phyloP scores from a whole-genome alignment of 2,797 vertebrate genomes.

The Amniataba percoides region DNA sequence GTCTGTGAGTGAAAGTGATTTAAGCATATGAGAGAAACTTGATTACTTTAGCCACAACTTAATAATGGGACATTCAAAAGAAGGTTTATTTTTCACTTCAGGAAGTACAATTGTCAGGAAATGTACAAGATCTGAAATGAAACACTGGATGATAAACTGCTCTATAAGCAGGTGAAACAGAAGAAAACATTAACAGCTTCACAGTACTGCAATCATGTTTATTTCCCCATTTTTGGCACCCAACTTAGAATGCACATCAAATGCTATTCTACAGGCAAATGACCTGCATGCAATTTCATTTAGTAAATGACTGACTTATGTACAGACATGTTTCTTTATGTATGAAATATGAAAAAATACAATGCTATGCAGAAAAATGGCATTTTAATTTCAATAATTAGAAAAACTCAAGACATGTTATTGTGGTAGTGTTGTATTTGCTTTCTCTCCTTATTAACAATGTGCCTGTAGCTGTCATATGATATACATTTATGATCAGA shows the following conservation, averaged over 20 bases:
- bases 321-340: constrained; percentile 39
- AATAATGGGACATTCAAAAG: constrained; percentile 56
- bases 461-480: constrained; percentile 30
- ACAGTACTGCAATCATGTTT: constrained; percentile 55
- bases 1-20: constrained; percentile 25
- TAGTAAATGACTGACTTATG: constrained; percentile 51
- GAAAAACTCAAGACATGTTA: background rate
- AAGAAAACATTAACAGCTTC: constrained; percentile 46
- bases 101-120: constrained; percentile 47
- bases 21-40: constrained; percentile 14
- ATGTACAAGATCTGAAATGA: constrained; percentile 40
- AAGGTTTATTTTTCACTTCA: constrained; percentile 63
- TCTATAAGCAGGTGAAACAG: constrained; percentile 41
- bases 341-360: constrained; percentile 60
- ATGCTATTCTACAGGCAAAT: constrained; percentile 71
- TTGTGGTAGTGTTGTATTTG: constrained; percentile 2
- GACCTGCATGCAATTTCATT: constrained; percentile 77
- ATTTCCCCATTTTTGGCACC: constrained; percentile 54
- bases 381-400: constrained; percentile 27
- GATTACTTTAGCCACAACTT: constrained; percentile 45
- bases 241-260: constrained; percentile 66
- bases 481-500: constrained; percentile 39
- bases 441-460: constrained; percentile 20
- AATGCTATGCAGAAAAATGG: constrained; percentile 49
- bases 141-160: constrained; percentile 26